Percentiles rank a stretch among this genome's conserved stretches.
These are phyloP conservation scores for Graphium colonna DNA, from an alignment of 2,888 invertebrate species.

Conservation along the genomic window DNA sequence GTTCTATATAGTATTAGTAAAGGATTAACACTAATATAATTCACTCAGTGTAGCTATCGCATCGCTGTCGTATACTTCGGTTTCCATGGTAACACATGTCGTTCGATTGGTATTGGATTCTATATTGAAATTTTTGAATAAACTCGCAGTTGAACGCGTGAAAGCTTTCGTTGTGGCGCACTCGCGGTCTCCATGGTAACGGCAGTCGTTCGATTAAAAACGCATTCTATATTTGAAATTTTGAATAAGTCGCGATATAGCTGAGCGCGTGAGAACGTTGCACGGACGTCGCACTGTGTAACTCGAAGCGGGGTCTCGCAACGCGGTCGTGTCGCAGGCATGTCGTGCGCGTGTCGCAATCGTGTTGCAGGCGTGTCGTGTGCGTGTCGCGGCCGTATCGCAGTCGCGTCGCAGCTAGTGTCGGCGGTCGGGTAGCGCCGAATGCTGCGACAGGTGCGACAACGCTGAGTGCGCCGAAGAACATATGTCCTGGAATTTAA, in stretches of 20 bases:
- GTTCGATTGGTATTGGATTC: no score
- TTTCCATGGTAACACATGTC: no score
- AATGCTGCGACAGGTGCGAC: constrained; percentile 68
- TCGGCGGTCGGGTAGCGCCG: constrained; percentile 47
- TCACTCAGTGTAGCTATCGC: no score
- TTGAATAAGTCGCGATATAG: no score
- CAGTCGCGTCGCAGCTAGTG: constrained; percentile 38
- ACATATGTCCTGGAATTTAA: constrained; percentile 52
- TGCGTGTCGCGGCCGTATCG: constrained; percentile 11
- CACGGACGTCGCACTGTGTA: neutral
- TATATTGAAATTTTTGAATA: no score
- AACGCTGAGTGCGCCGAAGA: constrained; percentile 80
- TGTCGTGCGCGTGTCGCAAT: neutral
- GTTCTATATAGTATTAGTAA: neutral
- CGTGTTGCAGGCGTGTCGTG: neutral
- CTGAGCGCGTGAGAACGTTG: neutral
- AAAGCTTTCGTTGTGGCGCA: no score
- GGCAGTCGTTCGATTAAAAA: no score
- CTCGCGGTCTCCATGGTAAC: no score
- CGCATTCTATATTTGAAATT: no score
- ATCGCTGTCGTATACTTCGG: no score
- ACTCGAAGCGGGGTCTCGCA: neutral
- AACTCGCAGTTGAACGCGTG: no score
- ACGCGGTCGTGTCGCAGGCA: constrained; percentile 18
- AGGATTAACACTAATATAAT: neutral